A percentile compares a stretch with the other conserved stretches of the same genome.
These are phyloP conservation scores for Stigmatopora argus DNA, from an alignment of 2,113 vertebrate genomes.

Conservation along the genomic window DNA sequence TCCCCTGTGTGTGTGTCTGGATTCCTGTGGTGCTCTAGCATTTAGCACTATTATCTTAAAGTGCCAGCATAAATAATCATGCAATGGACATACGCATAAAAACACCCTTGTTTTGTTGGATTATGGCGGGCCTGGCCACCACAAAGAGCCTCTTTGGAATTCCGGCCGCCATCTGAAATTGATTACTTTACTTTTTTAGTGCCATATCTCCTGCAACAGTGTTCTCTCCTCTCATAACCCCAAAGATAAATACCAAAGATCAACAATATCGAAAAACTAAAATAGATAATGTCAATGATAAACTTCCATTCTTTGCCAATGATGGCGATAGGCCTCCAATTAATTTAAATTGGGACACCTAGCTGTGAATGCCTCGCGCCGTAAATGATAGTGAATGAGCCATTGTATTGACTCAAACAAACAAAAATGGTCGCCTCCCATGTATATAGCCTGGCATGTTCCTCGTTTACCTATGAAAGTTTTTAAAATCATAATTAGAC, in stretches of 20 bases:
- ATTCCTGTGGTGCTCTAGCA: slow-evolving; percentile 42
- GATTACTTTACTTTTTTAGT: slow-evolving; percentile 49
- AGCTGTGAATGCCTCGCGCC: too few species aligned
- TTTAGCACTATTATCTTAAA: slow-evolving; percentile 43
- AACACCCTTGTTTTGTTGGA: slow-evolving; percentile 44
- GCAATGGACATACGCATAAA: slow-evolving; percentile 24
- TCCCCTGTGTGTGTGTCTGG: slow-evolving; percentile 30
- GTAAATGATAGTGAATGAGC: too few species aligned
- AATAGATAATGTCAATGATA: neutral
- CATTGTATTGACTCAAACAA: too few species aligned
- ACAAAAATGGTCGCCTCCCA: neutral
- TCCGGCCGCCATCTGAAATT: slow-evolving; percentile 62
- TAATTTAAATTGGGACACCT: too few species aligned
- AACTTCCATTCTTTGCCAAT: too few species aligned
- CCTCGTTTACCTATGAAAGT: too few species aligned
- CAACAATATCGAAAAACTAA: slow-evolving; percentile 19
- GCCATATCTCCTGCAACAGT: slow-evolving; percentile 48
- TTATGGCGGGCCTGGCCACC: slow-evolving; percentile 43
- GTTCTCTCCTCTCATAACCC: slow-evolving; percentile 45
- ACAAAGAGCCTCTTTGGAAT: slow-evolving; percentile 65
- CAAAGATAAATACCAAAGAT: slow-evolving; percentile 42
- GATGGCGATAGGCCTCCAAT: too few species aligned
- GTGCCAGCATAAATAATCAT: slow-evolving; percentile 45
- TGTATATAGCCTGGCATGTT: slow-evolving; percentile 35
- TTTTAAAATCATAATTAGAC: too few species aligned